Conservation (phyloP, 2,797 vertebrate genomes). For the Hippopotamyrus pictus region DNA sequence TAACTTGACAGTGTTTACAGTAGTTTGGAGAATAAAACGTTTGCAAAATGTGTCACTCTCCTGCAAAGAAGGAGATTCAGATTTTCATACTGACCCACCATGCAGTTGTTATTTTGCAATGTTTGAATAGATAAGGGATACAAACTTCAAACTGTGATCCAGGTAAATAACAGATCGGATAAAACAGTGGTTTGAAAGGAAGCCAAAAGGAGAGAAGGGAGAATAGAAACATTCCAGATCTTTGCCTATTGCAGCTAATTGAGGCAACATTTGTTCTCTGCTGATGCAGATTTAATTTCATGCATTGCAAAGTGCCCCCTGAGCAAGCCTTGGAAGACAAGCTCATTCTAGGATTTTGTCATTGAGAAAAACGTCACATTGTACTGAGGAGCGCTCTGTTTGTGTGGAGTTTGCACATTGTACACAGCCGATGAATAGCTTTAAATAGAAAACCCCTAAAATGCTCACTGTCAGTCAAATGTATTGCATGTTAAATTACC, state of each 20-base stretch:
- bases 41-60: not conserved
- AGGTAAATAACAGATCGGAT: not conserved
- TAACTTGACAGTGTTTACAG: not conserved
- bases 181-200: not conserved
- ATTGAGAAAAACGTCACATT: not conserved
- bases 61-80: not conserved
- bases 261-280: not conserved
- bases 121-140: slow-evolving; percentile 1
- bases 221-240: not conserved
- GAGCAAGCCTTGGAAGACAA: not conserved
- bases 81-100: not conserved
- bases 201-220: not conserved
- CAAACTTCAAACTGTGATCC: not conserved
- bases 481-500: not conserved
- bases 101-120: not conserved
- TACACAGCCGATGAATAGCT: not conserved
- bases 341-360: not conserved
- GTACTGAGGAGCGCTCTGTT: not conserved
- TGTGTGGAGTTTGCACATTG: not conserved
- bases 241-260: slow-evolving; percentile 8
- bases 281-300: not conserved
- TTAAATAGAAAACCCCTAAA: not conserved
- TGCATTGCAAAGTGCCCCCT: slow-evolving; percentile 10
- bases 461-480: not conserved
- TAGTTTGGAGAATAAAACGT: not conserved